A percentile compares a stretch with the other conserved stretches of the same genome.
phyloP scores from a whole-genome alignment of 64 coral and sea anemone species.

The Orbicella faveolata region DNA sequence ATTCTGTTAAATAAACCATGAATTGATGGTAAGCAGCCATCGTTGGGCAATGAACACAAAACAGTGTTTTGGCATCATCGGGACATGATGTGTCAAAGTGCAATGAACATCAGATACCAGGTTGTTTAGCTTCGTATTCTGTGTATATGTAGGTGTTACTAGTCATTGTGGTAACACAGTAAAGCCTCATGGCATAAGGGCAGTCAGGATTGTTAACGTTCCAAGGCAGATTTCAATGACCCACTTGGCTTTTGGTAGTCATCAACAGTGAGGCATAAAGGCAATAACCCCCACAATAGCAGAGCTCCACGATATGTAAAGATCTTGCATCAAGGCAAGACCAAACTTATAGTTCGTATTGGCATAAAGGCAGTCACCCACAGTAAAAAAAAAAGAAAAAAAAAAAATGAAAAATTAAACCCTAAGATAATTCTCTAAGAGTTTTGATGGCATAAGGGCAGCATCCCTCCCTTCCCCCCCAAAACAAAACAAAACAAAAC shows the following conservation, averaged over 20 bases:
- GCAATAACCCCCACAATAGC: background rate
- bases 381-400: background rate
- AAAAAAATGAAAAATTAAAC: background rate
- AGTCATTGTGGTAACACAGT: background rate
- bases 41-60: no score
- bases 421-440: no score
- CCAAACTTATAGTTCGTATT: background rate
- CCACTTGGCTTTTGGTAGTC: background rate
- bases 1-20: no score
- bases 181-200: background rate
- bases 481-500: no score
- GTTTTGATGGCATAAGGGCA: background rate
- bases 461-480: background rate
- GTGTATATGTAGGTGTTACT: background rate
- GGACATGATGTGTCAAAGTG: background rate
- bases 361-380: conserved; percentile 7
- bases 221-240: no score
- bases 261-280: background rate
- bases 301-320: background rate
- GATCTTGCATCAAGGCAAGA: background rate
- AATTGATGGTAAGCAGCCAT: no score
- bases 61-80: background rate
- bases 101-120: background rate
- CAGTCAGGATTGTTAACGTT: background rate
- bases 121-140: background rate